Evolutionary conservation across 2,797 vertebrate species (phyloP).

Genomic region (Aselliscus stoliczkanus): DNA sequence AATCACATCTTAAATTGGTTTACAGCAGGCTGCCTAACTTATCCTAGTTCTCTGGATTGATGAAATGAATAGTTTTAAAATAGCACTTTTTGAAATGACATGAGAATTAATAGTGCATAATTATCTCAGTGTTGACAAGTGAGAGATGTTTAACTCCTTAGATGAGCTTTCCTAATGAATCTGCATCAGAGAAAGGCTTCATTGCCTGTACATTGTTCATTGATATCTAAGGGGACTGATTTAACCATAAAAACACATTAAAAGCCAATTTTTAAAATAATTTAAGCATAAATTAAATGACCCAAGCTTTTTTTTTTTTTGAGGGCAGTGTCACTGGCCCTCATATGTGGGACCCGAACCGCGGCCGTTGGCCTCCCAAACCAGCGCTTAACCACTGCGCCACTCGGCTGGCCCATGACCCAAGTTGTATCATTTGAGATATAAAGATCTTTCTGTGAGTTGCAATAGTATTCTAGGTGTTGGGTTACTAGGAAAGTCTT

Average conservation of each 20-base stretch:
- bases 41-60: conserved; percentile 64
- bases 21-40: conserved; percentile 66
- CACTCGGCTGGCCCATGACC: too few relatives aligned
- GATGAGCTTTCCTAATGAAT: conserved; percentile 60
- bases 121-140: conserved; percentile 47
- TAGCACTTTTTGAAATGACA: conserved; percentile 74
- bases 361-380: too few relatives aligned
- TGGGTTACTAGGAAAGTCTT: not conserved
- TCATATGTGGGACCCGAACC: too few relatives aligned
- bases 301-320: too few relatives aligned
- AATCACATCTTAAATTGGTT: conserved; percentile 70
- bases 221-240: not conserved
- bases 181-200: not conserved
- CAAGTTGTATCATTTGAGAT: not conserved
- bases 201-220: not conserved
- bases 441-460: not conserved
- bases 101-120: conserved; percentile 55
- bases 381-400: too few relatives aligned
- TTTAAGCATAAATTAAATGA: conserved; percentile 39
- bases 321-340: too few relatives aligned
- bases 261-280: conserved; percentile 11
- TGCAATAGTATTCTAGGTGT: not conserved
- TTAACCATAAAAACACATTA: not conserved
- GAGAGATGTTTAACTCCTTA: conserved; percentile 64
- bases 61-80: conserved; percentile 73